Evolutionary conservation across 2,888 invertebrate genomes (phyloP).

Genomic region (Sinhomidia bicolor): DNA sequence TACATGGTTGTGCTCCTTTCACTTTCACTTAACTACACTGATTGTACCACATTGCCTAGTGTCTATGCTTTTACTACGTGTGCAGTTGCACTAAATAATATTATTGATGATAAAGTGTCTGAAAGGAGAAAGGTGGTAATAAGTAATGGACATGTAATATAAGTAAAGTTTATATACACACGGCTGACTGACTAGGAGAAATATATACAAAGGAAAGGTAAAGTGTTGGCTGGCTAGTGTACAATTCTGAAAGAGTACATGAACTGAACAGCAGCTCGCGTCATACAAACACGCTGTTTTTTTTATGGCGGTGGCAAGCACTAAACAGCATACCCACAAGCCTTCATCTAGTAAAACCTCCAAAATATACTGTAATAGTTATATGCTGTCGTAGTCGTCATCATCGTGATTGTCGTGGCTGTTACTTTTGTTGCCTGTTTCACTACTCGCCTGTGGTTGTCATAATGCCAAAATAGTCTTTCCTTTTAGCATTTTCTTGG

Average conservation of each 20-base stretch:
- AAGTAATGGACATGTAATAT: background rate
- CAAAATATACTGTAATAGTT: slow-evolving; percentile 13
- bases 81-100: slow-evolving; percentile 2
- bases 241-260: no score
- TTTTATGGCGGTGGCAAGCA: no score
- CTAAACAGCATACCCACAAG: no score
- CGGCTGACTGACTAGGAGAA: no score
- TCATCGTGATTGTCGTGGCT: background rate
- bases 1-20: background rate
- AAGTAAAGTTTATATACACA: no score
- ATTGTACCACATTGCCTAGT: background rate
- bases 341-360: slow-evolving; percentile 14
- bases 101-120: slow-evolving; percentile 53
- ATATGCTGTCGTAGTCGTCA: no score
- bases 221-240: no score
- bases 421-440: background rate
- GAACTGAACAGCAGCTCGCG: no score
- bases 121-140: slow-evolving; percentile 19
- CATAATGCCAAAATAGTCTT: slow-evolving; percentile 58
- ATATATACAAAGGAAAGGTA: no score
- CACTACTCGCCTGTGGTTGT: slow-evolving; percentile 46
- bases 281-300: no score
- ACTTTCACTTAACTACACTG: slow-evolving; percentile 15
- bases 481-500: slow-evolving; percentile 32
- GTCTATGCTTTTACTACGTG: background rate